phyloP scores from a whole-genome alignment of 2,888 invertebrate species.

The Agonopterix arenella region DNA sequence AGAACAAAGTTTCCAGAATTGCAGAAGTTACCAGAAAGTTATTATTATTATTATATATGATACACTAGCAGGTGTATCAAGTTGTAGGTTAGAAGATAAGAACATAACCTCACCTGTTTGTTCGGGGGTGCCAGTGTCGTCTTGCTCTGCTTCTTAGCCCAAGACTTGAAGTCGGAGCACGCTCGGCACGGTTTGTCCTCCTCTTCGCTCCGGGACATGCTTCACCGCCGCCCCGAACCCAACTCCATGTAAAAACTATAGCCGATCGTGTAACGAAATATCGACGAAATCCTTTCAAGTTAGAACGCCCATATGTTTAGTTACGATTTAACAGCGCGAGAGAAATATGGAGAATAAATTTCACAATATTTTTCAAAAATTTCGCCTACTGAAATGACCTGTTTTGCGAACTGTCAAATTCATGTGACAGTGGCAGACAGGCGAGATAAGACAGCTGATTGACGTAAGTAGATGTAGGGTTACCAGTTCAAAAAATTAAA shows the following conservation, averaged over 20 bases:
- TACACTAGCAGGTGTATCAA: too few species aligned
- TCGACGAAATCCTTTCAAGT: not conserved
- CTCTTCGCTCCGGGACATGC: constrained; percentile 54
- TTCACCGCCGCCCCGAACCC: constrained; percentile 7
- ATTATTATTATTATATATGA: too few species aligned
- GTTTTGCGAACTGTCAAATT: constrained; percentile 1
- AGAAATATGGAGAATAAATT: constrained; percentile 1
- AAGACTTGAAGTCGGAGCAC: constrained; percentile 83
- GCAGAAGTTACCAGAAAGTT: not conserved
- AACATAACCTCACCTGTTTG: constrained; percentile 45
- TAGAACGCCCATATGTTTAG: too few species aligned
- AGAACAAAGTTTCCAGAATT: too few species aligned
- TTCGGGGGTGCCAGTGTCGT: constrained; percentile 26
- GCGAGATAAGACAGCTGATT: too few species aligned
- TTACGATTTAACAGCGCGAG: too few species aligned
- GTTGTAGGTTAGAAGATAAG: constrained; percentile 8
- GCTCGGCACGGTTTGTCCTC: constrained; percentile 79
- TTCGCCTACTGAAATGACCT: constrained; percentile 5
- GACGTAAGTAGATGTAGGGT: too few species aligned
- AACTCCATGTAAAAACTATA: constrained; percentile 3
- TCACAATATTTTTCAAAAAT: constrained; percentile 10
- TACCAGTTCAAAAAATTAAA: too few species aligned
- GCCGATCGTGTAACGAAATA: not conserved
- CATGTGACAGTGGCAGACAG: constrained; percentile 2
- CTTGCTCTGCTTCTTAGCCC: constrained; percentile 80